Percentiles rank a stretch among this genome's conserved stretches.
Evolutionary conservation across 2,888 invertebrate genomes (phyloP).

Genomic region (Syritta pipiens): DNA sequence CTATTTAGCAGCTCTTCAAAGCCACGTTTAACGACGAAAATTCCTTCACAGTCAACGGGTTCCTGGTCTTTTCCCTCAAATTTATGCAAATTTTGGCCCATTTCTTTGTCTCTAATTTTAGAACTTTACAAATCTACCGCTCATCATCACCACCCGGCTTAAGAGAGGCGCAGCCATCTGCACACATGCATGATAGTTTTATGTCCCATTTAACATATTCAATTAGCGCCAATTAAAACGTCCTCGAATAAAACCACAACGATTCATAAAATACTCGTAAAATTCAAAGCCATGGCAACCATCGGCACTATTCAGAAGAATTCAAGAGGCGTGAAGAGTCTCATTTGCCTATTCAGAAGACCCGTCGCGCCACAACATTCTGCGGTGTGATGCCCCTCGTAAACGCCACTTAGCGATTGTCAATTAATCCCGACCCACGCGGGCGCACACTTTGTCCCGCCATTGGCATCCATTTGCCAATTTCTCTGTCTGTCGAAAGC

Average conservation of each 20-base stretch:
- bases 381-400: constrained; percentile 21
- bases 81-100: no score
- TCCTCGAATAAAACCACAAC: constrained; percentile 17
- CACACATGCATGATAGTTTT: constrained; percentile 5
- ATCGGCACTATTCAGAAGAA: constrained; percentile 9
- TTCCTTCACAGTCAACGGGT: no score
- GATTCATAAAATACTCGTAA: constrained; percentile 29
- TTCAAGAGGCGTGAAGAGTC: constrained; percentile 41
- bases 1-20: no score
- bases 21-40: no score
- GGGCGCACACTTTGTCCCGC: constrained; percentile 8
- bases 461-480: constrained; percentile 29
- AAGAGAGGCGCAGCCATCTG: no score
- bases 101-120: no score
- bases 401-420: constrained; percentile 57
- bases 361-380: constrained; percentile 13
- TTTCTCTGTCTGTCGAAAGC: neutral
- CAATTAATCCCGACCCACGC: constrained; percentile 45
- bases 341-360: constrained; percentile 19
- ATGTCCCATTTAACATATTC: constrained; percentile 16
- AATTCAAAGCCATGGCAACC: neutral
- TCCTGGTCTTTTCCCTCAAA: no score
- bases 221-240: constrained; percentile 31
- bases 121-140: no score
- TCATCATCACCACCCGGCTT: no score